Base-by-base conservation (phyloP, 2,888 invertebrate genomes). In the Troglohyphantes excavatus region DNA sequence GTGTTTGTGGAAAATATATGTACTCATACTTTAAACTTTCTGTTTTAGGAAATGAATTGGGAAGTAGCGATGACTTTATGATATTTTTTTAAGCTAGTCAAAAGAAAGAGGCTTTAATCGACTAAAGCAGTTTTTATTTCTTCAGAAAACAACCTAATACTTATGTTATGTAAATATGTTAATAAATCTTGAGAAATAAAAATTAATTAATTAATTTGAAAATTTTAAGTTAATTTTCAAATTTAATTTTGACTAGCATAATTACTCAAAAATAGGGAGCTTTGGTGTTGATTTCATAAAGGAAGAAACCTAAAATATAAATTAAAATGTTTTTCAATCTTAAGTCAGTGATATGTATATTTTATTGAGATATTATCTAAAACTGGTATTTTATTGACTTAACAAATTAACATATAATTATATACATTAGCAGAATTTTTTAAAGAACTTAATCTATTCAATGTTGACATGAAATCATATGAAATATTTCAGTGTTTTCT, bases 1-100 rank as follows among this genome's bases (percentile, higher is more conserved):
- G 53, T 53, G n/a, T 11, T 39, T 53, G 17, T 17, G 5, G 53
- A 53, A 33, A 53, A 0, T 53, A 53, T n/a, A 2, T 53, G 53
- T n/a, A 33, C 33, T 68, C 11, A 68, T 68, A 21, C 68, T 68
- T 29, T 68, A 13, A 23, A 33, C 68, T 33, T 68, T 33, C 26
- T 33, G 33, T 68, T 68, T 68, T 33, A 68, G 68, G 68, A 68
- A 29, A 19, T 33, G 33, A 68, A 68, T 19, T 19, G 0, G 29
- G 33, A 33, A 68, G 68, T 33, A 33, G 68, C 33, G 68, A 68
- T 68, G 67, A 67, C 13, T 39, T 39, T 11, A 39, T 0, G 53
- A 53, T 5, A 53, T 53, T 53, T 17, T 17, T 53, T 53, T 53
- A 39, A 53, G 53, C 53, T 53, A 53, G 53, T 53, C 53, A 53